These are phyloP conservation scores for Sturnira hondurensis DNA, from an alignment of 2,113 vertebrate species.

Conservation along the genomic window DNA sequence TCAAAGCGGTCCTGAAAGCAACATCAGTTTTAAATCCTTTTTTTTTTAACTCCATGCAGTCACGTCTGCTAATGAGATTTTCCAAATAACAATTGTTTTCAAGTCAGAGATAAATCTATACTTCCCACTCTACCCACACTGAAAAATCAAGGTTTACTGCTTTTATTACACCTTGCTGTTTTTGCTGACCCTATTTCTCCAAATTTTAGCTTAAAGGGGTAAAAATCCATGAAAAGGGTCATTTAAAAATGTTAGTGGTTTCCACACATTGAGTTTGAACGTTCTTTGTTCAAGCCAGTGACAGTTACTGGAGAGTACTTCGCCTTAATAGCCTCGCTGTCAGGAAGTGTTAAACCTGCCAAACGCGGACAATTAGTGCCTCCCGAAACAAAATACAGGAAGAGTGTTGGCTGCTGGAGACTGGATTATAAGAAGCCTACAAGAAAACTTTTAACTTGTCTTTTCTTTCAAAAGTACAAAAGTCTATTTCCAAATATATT, in stretches of 20 bases:
- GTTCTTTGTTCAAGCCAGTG: constrained; percentile 89
- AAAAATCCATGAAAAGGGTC: constrained; percentile 84
- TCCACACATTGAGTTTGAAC: constrained; percentile 86
- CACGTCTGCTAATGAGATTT: constrained; percentile 90
- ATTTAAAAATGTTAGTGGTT: constrained; percentile 86
- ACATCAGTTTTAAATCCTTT: constrained; percentile 86
- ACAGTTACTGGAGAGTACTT: constrained; percentile 93
- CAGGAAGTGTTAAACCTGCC: constrained; percentile 94
- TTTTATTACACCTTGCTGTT: constrained; percentile 84
- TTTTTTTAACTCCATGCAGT: constrained; percentile 81
- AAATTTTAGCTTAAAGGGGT: constrained; percentile 85
- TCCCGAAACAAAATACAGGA: constrained; percentile 87
- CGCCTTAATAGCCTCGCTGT: constrained; percentile 91
- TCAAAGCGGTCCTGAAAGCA: constrained; percentile 85
- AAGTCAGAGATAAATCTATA: constrained; percentile 83
- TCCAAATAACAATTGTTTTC: constrained; percentile 87
- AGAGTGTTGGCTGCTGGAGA: constrained; percentile 85
- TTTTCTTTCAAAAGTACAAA: constrained; percentile 79
- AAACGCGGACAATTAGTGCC: constrained; percentile 92
- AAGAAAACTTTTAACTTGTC: constrained; percentile 83
- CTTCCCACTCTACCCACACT: neutral
- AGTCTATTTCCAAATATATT: constrained; percentile 78
- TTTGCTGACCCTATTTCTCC: constrained; percentile 76
- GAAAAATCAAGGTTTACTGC: constrained; percentile 78
- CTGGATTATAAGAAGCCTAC: constrained; percentile 78